Percentiles rank a stretch among this genome's conserved stretches.
These are phyloP conservation scores for Cyanoderma ruficeps DNA, from an alignment of 2,113 vertebrate genomes.

Conservation along the genomic window DNA sequence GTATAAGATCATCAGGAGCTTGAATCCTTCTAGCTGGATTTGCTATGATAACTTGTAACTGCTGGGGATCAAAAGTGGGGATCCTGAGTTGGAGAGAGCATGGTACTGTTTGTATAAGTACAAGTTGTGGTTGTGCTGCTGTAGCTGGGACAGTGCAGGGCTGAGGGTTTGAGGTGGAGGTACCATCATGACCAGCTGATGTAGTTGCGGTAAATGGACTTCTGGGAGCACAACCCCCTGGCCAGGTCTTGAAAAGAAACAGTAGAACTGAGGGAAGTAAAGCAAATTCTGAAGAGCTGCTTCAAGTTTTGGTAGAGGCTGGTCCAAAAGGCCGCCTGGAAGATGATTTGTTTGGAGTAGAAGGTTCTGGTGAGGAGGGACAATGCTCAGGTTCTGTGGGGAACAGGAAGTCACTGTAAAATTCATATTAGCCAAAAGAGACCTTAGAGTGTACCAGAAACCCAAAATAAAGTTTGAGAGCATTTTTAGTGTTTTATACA, in stretches of 20 bases:
- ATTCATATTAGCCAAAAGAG: not conserved
- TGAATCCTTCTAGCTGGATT: not conserved
- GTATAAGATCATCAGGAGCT: not conserved
- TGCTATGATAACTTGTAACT: not conserved
- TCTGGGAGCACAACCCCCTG: not conserved
- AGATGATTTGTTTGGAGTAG: not conserved
- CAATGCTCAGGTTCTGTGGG: not conserved
- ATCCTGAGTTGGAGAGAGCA: not conserved
- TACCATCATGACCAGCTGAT: not conserved
- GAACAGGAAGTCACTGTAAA: not conserved
- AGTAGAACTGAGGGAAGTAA: too few relatives aligned
- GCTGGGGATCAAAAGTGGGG: not conserved
- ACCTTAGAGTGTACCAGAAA: not conserved
- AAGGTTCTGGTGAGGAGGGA: not conserved
- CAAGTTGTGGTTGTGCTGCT: not conserved
- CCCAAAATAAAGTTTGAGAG: not conserved
- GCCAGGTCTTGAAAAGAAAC: not conserved
- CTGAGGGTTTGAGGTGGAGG: not conserved
- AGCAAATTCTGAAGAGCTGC: not conserved
- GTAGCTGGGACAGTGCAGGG: not conserved
- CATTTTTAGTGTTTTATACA: not conserved
- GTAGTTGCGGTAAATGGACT: fast-evolving
- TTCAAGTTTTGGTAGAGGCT: fast-evolving
- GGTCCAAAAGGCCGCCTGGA: not conserved
- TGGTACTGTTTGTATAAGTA: not conserved